Evolutionary conservation across 2,797 vertebrate genomes (phyloP), one percentile per base, ranked within the genome.

Genomic region (Gallinago stenura): DNA sequence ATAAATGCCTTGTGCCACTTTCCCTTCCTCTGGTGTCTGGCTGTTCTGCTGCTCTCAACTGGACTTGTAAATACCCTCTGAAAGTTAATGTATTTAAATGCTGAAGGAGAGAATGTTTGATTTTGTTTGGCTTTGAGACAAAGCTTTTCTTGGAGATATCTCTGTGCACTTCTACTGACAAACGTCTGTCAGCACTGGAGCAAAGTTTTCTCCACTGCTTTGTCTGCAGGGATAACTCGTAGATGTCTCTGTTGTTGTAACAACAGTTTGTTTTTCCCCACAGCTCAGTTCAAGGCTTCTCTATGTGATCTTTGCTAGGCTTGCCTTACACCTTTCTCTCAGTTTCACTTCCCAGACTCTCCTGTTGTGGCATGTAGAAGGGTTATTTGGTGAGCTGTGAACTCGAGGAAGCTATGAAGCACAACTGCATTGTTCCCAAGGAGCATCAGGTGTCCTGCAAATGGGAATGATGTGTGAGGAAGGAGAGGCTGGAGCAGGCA

Each of bases 101-200:
- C 94, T 91, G 87, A 97, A 96, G 95, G 95, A 96, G 95, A 96
- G 95, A 95, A 97, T 96, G 96, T 97, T 92, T 96, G 94, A 97
- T 93, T 95, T 96, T 22, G 76, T 39, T 39, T 96, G 95, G 94
- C 92, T 94, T 95, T 93, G 90, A 92, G 92, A 87, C 95, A 94
- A 82, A 93, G 88, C 93, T 88, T 88, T 86, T 54, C 89, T 82
- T 84, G 90, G 85, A 95, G 94, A 87, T 92, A 91, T 93, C 93
- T 95, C 91, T 94, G 90, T 90, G 93, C 96, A 94, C 93, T 97
- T 97, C 96, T 96, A 96, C 95, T 96, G 95, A 89, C 95, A 80
- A 94, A 91, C 26, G 75, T 96, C 95, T 96, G 93, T 96, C 95
- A 94, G 96, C 95, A 95, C 95, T 96, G 96, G 94, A 97, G 95